phyloP scores from a whole-genome alignment of 2,113 vertebrate genomes.

The Harpagus bidentatus region DNA sequence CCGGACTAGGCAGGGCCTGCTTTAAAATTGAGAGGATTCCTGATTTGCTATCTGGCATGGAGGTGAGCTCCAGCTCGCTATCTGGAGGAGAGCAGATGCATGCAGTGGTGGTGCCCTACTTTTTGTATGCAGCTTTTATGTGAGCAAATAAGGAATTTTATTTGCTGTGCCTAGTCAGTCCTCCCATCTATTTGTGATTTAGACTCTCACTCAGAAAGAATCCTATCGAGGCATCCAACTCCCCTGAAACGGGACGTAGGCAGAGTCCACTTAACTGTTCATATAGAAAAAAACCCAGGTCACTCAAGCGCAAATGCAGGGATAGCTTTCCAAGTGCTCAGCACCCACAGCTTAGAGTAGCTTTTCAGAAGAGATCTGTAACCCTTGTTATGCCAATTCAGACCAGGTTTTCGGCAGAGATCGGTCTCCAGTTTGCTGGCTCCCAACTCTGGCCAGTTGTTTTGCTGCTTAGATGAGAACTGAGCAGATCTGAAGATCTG shows the following conservation, averaged over 20 bases:
- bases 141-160: conserved; percentile 55
- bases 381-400: neutral
- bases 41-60: neutral
- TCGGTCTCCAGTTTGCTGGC: neutral
- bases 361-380: neutral
- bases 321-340: neutral
- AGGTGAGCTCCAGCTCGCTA: neutral
- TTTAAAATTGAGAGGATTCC: neutral
- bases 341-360: neutral
- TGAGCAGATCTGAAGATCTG: neutral
- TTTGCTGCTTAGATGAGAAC: neutral
- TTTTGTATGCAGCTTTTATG: conserved; percentile 8
- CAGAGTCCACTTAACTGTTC: neutral
- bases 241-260: neutral
- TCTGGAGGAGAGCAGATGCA: neutral
- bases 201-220: conserved; percentile 32
- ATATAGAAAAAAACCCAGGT: neutral
- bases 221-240: neutral
- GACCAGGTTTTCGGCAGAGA: neutral
- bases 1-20: neutral
- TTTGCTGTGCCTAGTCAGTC: neutral
- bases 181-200: conserved; percentile 36
- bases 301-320: neutral
- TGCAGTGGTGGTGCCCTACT: neutral
- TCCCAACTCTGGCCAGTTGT: neutral